Base-by-base conservation (phyloP, 2,888 invertebrate genomes). In the Brachycybe producta region DNA sequence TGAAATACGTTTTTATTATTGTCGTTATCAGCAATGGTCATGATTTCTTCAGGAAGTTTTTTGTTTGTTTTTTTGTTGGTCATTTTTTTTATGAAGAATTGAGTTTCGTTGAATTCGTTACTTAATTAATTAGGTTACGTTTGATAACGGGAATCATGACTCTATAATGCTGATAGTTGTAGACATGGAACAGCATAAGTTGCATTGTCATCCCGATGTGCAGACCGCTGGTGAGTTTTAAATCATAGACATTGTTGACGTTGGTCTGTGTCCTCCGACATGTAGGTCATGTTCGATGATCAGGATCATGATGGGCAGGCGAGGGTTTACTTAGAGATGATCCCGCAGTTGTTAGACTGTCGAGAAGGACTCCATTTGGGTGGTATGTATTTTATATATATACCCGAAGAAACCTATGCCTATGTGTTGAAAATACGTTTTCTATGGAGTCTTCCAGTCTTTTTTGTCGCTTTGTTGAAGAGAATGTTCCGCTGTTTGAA, bases 241-340 rank as follows among this genome's bases (percentile, higher is more conserved):
- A 19, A 23, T 15, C 13, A 26, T 2, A 17, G 39, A 26, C 26
- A 27, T 36, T 51, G 30, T 39, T 51, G 51, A 30, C 42, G 17
- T 15, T 27, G 11, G 13, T 40, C 24, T 49, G 19, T 49, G 42
- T 26, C 28, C 41, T 28, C 43, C 19, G 21, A 43, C 35, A 26
- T 35, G 3, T 60, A 74, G 65, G 80, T 94, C 47, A 64, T 75
- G 49, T 91, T 90, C 68, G 84, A 92, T 66, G 95, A 97, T 67
- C 76, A 77, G 59, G 87, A 90, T 64, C 90, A 92, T 64, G 92
- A 94, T 67, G 95, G 95, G 0, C 94, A 95, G 67, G 84, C 94
- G 78, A 66, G 84, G 26, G 67, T 97, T 1, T 73, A 75, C 1
- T 68, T 97, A 53, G 82, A 84, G 59, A 81, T 88, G 0, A 79